These are phyloP conservation scores for Perognathus longimembris DNA, from an alignment of 2,113 vertebrate species.

Conservation along the genomic window DNA sequence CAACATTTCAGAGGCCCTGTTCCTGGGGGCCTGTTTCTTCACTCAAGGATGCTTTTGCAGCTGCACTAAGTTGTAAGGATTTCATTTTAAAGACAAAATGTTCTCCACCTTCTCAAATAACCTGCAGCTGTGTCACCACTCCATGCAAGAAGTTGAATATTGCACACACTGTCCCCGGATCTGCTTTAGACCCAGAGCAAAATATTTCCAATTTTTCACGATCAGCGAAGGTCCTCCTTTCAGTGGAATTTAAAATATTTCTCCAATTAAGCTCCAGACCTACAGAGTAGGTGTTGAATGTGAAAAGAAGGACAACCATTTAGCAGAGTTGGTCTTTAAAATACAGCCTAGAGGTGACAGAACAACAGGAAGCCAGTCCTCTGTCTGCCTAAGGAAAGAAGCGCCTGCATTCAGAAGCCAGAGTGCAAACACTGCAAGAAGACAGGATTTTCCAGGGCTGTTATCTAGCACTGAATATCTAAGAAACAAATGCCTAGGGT, in stretches of 20 bases:
- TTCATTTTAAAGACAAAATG: slow-evolving; percentile 41
- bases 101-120: slow-evolving; percentile 36
- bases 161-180: slow-evolving; percentile 18
- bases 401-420: neutral
- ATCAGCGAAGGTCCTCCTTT: slow-evolving; percentile 38
- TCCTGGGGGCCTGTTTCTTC: neutral
- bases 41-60: neutral
- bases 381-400: slow-evolving; percentile 50
- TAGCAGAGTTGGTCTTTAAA: slow-evolving; percentile 3
- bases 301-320: neutral
- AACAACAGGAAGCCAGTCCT: neutral
- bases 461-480: neutral
- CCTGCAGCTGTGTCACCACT: slow-evolving; percentile 71
- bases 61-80: slow-evolving; percentile 19
- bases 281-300: neutral
- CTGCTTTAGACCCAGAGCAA: slow-evolving; percentile 64
- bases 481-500: neutral
- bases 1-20: neutral
- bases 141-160: slow-evolving; percentile 15
- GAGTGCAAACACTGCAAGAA: neutral
- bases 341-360: neutral
- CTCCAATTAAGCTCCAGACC: slow-evolving; percentile 58
- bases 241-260: slow-evolving; percentile 67
- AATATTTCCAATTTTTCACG: slow-evolving; percentile 32
- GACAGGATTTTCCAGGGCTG: neutral